phyloP scores from a whole-genome alignment of 2,113 vertebrate genomes.

The human (Homo sapiens) region GRCh38 chr6:52606501-52607000 shows the following conservation, averaged over 20 bases:
- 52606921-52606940: slow-evolving; percentile 5
- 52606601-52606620: not conserved
- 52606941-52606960: not conserved
- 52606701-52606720: not conserved
- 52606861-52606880: slow-evolving; percentile 28
- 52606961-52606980: not conserved
- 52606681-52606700: not conserved
- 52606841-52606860: slow-evolving; percentile 2
- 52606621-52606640: not conserved
- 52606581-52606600: not conserved
- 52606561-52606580: not conserved
- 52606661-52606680: not conserved
- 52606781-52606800: slow-evolving; percentile 17
- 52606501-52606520: slow-evolving; percentile 37
- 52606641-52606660: not conserved
- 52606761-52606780: not conserved
- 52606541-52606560: slow-evolving; percentile 29
- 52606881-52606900: not conserved
- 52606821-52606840: slow-evolving; percentile 32
- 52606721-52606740: not conserved
- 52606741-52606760: not conserved
- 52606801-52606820: slow-evolving; percentile 1
- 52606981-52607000: not conserved
- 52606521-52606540: slow-evolving; percentile 20
- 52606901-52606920: not conserved